A percentile compares a stretch with the other conserved stretches of the same genome.
phyloP scores from a whole-genome alignment of 2,888 invertebrate species.

The Nomada lathburiana region DNA sequence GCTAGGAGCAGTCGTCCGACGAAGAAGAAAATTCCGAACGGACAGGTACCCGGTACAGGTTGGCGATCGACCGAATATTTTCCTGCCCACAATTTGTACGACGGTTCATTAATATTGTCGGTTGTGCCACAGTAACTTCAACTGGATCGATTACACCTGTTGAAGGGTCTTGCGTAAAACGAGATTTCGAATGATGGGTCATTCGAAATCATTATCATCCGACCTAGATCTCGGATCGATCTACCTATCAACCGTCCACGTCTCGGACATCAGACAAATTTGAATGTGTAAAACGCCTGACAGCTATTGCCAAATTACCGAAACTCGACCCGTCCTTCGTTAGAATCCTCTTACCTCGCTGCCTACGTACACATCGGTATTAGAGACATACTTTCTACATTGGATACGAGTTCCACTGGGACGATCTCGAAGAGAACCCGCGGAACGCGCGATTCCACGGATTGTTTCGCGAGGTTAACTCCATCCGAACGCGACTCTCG shows the following conservation, averaged over 20 bases:
- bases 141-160: too few relatives aligned
- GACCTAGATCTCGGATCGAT: neutral
- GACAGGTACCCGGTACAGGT: neutral
- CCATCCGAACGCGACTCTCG: constrained; percentile 30
- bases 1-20: neutral
- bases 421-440: constrained; percentile 2
- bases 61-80: constrained; percentile 4
- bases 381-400: constrained; percentile 15
- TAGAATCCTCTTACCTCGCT: neutral
- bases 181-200: neutral
- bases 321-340: neutral
- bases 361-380: neutral
- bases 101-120: neutral
- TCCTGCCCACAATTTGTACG: neutral
- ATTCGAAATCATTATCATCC: neutral
- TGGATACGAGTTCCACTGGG: neutral
- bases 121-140: neutral
- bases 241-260: too few relatives aligned
- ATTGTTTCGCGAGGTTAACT: constrained; percentile 41
- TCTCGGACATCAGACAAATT: neutral
- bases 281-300: neutral
- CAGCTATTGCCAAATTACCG: neutral
- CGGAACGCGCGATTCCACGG: constrained; percentile 45
- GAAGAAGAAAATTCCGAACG: too few relatives aligned
- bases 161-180: too few relatives aligned